Conservation (phyloP, 2,888 invertebrate genomes). For the Drosophila pullipes region DNA sequence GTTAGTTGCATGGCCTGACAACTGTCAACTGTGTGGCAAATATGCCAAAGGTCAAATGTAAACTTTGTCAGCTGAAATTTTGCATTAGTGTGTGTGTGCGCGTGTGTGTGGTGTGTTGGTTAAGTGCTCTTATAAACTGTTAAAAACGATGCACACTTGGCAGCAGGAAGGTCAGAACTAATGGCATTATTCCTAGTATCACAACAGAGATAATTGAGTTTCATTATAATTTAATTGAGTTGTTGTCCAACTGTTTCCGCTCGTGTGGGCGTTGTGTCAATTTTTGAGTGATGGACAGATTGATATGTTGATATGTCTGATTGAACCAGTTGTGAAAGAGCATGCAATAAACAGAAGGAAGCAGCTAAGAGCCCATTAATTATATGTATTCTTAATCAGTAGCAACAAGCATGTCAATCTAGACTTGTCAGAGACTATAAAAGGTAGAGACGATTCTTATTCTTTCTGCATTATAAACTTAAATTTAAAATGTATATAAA, state of each 20-base stretch:
- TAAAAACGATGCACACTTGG: neutral
- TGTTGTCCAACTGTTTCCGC: slow-evolving; percentile 46
- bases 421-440: too few species aligned
- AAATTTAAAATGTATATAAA: too few species aligned
- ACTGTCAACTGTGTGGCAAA: slow-evolving; percentile 19
- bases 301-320: slow-evolving; percentile 1
- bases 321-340: neutral
- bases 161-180: slow-evolving; percentile 20
- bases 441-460: too few species aligned
- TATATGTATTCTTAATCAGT: too few species aligned
- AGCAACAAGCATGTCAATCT: too few species aligned
- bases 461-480: too few species aligned
- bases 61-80: slow-evolving; percentile 37
- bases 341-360: too few species aligned
- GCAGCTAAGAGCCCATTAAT: neutral
- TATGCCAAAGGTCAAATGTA: slow-evolving; percentile 62
- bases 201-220: slow-evolving; percentile 54
- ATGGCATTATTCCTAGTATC: slow-evolving; percentile 3
- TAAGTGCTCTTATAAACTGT: slow-evolving; percentile 19
- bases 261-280: slow-evolving; percentile 51
- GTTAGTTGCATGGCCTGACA: slow-evolving; percentile 14
- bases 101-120: neutral
- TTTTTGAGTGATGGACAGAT: slow-evolving; percentile 39
- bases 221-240: slow-evolving; percentile 20
- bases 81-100: neutral